Evolutionary conservation across 2,797 vertebrate species (phyloP).

Genomic region (Hirundo rustica): DNA sequence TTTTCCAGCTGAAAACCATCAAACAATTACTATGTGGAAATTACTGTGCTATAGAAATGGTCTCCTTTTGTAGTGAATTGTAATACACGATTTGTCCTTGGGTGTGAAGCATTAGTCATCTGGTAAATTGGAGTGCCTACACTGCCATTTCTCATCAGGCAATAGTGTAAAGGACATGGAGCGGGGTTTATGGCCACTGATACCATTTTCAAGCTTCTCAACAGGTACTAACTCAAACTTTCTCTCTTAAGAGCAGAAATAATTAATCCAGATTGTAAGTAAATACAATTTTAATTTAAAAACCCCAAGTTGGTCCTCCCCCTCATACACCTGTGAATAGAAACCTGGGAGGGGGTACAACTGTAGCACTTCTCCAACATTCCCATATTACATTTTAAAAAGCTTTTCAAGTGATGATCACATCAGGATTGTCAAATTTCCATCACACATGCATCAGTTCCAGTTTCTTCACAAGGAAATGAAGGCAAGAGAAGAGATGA

Average conservation of each 20-base stretch:
- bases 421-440: background rate
- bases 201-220: background rate
- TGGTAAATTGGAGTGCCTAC: background rate
- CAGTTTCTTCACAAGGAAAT: background rate
- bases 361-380: background rate
- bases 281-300: background rate
- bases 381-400: background rate
- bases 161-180: background rate
- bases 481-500: background rate
- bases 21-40: background rate
- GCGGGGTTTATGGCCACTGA: background rate
- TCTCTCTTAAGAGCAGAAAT: background rate
- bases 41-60: background rate
- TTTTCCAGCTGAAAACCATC: conserved; percentile 39
- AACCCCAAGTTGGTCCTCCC: background rate
- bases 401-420: background rate
- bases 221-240: background rate
- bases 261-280: background rate
- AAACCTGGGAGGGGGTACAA: background rate
- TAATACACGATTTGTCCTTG: conserved; percentile 10
- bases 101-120: background rate
- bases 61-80: conserved; percentile 21
- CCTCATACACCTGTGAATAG: background rate
- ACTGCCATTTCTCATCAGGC: background rate
- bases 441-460: background rate